Conservation (phyloP, 2,888 invertebrate genomes). For the Criorhina ranunculi region DNA sequence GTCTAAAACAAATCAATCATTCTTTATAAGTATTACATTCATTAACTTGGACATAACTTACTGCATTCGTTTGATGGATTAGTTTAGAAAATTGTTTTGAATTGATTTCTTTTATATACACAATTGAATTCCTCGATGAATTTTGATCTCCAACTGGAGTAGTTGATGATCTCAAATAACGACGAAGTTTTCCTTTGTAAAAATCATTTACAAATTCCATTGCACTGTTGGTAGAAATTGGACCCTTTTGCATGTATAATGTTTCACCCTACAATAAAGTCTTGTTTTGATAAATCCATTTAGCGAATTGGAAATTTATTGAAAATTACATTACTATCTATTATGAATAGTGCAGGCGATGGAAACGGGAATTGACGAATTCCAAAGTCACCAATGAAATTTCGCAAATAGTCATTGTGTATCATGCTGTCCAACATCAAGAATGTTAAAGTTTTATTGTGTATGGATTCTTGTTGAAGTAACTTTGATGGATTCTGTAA, state of each 20-base stretch:
- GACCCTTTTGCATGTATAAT: constrained; percentile 42
- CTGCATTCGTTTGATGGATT: constrained; percentile 32
- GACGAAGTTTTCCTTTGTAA: constrained; percentile 47
- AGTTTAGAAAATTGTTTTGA: constrained; percentile 52
- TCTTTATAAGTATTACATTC: neutral
- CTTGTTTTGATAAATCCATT: neutral
- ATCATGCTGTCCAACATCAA: constrained; percentile 55
- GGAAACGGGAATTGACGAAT: neutral
- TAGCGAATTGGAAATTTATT: neutral
- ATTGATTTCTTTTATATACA: constrained; percentile 55
- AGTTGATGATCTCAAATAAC: constrained; percentile 44
- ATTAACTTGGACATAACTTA: constrained; percentile 13
- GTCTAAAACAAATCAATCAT: constrained; percentile 82
- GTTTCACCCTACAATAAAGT: constrained; percentile 46
- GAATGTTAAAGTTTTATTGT: constrained; percentile 59
- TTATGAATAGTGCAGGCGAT: constrained; percentile 43
- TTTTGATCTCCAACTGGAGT: neutral
- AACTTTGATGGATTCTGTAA: constrained; percentile 25
- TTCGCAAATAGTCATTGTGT: constrained; percentile 40
- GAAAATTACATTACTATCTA: constrained; percentile 53
- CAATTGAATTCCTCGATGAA: neutral
- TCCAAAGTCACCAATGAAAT: constrained; percentile 49
- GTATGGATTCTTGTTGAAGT: neutral
- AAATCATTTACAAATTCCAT: constrained; percentile 57
- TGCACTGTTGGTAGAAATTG: constrained; percentile 36